Conservation (phyloP, 2,113 vertebrate genomes). For the Alosa alosa region DNA sequence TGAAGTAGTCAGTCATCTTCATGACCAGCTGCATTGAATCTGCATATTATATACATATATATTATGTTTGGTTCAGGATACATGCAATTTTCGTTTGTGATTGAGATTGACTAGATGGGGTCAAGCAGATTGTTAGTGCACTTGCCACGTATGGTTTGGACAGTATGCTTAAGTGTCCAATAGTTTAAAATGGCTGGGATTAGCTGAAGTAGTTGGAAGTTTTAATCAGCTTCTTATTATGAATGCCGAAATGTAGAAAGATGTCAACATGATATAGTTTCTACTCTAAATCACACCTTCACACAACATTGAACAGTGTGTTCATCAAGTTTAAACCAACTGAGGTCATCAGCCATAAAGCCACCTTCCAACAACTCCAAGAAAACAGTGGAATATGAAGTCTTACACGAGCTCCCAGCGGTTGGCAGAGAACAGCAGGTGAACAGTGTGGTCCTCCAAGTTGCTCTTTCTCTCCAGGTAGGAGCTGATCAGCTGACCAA, state of each 20-base stretch:
- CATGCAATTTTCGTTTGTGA: background rate
- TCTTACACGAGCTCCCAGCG: constrained; percentile 93
- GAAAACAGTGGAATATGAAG: background rate
- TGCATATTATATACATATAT: too few species aligned
- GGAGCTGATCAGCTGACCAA: constrained; percentile 82
- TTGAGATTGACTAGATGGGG: too few species aligned
- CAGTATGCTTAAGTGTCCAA: too few species aligned
- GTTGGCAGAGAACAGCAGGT: constrained; percentile 94
- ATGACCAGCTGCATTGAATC: background rate
- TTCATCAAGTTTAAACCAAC: background rate
- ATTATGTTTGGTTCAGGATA: background rate
- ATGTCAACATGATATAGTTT: background rate
- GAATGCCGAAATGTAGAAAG: too few species aligned
- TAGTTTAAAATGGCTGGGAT: too few species aligned
- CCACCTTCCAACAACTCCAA: background rate
- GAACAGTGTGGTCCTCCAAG: constrained; percentile 88
- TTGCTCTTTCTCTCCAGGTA: constrained; percentile 85
- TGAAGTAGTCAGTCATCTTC: too few species aligned
- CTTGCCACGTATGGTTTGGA: too few species aligned
- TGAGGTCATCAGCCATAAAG: too few species aligned
- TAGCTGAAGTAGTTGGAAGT: too few species aligned
- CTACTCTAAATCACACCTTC: background rate
- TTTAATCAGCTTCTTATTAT: too few species aligned
- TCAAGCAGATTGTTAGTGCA: too few species aligned
- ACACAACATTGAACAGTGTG: background rate